Conservation (phyloP, 2,113 vertebrate species). For the Cyprinodon brontotheroides region DNA sequence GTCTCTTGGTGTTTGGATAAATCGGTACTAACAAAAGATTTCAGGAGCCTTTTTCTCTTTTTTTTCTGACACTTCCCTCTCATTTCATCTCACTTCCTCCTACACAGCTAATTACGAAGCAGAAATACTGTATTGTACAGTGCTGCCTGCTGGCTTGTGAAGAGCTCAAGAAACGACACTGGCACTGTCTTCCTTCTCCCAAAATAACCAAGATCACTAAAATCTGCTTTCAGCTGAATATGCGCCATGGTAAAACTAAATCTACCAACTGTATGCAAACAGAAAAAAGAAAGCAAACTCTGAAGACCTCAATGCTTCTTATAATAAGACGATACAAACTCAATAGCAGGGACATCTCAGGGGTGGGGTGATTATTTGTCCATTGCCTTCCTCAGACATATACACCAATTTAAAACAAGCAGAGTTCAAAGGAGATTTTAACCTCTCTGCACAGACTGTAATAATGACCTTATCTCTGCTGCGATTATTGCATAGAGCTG, state of each 20-base stretch:
- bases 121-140: conserved; percentile 33
- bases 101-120: conserved; percentile 55
- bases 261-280: conserved; percentile 18
- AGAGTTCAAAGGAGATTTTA: conserved; percentile 71
- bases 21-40: conserved; percentile 11
- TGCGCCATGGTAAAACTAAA: conserved; percentile 13
- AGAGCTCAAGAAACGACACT: conserved; percentile 36
- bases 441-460: conserved; percentile 66
- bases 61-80: conserved; percentile 27
- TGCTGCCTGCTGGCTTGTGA: conserved; percentile 46
- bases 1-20: conserved; percentile 19
- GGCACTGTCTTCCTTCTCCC: conserved; percentile 37
- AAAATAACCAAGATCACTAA: conserved; percentile 48
- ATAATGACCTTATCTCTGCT: conserved; percentile 74
- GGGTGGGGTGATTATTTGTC: conserved; percentile 67
- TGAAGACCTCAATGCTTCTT: conserved; percentile 39
- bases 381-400: conserved; percentile 63
- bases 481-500: conserved; percentile 70
- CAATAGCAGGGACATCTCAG: conserved; percentile 58
- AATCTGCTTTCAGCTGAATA: conserved; percentile 34
- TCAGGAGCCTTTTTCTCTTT: conserved; percentile 7
- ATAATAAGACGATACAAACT: conserved; percentile 45
- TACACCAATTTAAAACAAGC: conserved; percentile 63
- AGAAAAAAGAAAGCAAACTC: conserved; percentile 38
- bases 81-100: conserved; percentile 54